Evolutionary conservation across 2,113 vertebrate genomes (phyloP), one percentile per base, ranked within the genome.

Genomic region (Melanerpes aurifrons): DNA sequence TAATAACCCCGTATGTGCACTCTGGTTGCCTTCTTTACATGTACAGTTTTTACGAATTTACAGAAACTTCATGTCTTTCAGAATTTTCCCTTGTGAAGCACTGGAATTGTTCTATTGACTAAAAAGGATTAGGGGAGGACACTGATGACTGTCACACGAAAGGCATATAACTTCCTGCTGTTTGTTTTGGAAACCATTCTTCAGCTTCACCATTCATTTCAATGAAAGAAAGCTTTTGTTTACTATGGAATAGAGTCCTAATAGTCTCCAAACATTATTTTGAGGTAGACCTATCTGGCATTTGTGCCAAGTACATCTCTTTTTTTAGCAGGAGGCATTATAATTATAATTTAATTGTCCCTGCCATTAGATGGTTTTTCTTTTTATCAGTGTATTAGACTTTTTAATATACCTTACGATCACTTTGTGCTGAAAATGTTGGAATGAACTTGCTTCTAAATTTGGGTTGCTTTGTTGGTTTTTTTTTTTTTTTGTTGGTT

Each of bases 321-420:
- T 69, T 61, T 61, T 29, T 76, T 69, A 80, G 45, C 5, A 1
- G 0, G 0, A 77, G 61, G 16, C 10, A 29, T n/a, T 2, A 4
- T 75, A 50, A 29, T n/a, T 2, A 4, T 75, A 50, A 47, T 57
- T 79, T 72, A 75, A 64, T 57, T 79, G 62, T 75, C 24, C 21
- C 37, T 63, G 45, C 21, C 4, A 3, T 56, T 78, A 64, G 10
- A 12, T 56, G 9, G 63, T 84, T 91, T 59, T 19, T 70, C 43
- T 58, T 32, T 85, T 47, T 66, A 70, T 32, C 29, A n/a, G 4
- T 56, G 31, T 56, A 5, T 59, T 84, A 25, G 14, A 48, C 7
- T 72, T 29, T 32, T 73, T 62, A 80, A 20, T 58, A 14, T 25
- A 73, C 19, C 47, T 70, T 62, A 54, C 31, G 12, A 31, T 76